These are phyloP conservation scores for Pristionchus arcanus DNA, from an alignment of 2,888 invertebrate genomes.

Conservation along the genomic window DNA sequence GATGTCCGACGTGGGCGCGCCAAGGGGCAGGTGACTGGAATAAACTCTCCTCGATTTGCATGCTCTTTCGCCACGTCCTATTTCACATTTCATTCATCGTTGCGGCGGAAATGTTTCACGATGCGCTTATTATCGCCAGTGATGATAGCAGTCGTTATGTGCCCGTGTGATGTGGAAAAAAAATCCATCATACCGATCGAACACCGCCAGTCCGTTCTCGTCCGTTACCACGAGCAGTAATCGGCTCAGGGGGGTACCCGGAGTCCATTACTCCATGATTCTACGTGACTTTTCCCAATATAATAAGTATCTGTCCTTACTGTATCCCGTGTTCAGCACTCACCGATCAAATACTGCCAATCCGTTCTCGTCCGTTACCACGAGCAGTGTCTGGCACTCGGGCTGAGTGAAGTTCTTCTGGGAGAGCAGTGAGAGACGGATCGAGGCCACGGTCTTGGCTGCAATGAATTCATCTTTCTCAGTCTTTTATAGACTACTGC, in stretches of 20 bases:
- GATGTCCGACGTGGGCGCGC: constrained; percentile 64
- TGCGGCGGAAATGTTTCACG: background rate
- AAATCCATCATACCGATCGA: too few relatives aligned
- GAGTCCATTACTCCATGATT: too few relatives aligned
- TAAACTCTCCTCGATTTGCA: too few relatives aligned
- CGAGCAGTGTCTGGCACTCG: constrained; percentile 52
- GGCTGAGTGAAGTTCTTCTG: constrained; percentile 8
- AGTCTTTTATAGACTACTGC: too few relatives aligned
- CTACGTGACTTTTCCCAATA: too few relatives aligned
- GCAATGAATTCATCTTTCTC: background rate
- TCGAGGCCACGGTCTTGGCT: constrained; percentile 48
- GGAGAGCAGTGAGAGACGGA: constrained; percentile 40
- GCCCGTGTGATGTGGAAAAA: too few relatives aligned
- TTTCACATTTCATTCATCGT: background rate
- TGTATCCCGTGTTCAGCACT: too few relatives aligned
- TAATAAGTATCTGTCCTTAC: background rate
- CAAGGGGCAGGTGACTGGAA: constrained; percentile 54
- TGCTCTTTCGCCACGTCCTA: background rate
- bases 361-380: constrained; percentile 71
- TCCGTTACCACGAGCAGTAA: constrained; percentile 62
- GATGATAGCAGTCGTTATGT: too few relatives aligned
- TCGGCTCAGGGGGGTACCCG: too few relatives aligned
- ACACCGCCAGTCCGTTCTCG: too few relatives aligned
- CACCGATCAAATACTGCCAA: constrained; percentile 69
- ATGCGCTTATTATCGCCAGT: background rate